phyloP scores from a whole-genome alignment of 2,113 vertebrate species.

The Gadus chalcogrammus region DNA sequence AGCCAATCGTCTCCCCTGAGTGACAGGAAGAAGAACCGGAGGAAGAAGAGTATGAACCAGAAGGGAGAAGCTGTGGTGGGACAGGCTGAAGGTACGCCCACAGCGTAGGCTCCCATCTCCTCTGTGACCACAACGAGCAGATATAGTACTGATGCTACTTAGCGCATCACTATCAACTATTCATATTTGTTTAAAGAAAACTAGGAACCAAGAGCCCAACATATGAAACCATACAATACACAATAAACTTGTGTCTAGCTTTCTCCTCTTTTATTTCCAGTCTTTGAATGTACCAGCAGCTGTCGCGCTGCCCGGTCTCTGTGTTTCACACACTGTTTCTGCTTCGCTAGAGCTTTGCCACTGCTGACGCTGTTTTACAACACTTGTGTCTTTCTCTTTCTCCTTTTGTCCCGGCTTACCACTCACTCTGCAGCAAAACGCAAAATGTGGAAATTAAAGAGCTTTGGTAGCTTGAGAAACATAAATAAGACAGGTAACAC shows the following conservation, averaged over 20 bases:
- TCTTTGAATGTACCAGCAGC: not conserved
- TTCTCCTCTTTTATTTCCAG: not conserved
- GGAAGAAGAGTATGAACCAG: constrained; percentile 90
- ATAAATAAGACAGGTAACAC: constrained; percentile 99
- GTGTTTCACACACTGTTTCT: not conserved
- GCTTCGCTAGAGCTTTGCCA: not conserved
- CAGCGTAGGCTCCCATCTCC: no score
- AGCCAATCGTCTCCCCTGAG: constrained; percentile 84
- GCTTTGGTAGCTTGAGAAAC: constrained; percentile 99
- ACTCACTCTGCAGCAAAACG: constrained; percentile 90
- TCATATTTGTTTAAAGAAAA: no score
- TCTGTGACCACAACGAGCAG: no score
- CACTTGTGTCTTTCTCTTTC: constrained; percentile 51
- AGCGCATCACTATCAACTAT: no score
- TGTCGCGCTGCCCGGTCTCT: constrained; percentile 26
- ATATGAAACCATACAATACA: no score
- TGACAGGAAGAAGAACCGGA: constrained; percentile 88
- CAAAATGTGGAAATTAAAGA: constrained; percentile 99
- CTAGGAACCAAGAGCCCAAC: no score
- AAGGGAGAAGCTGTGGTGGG: constrained; percentile 85
- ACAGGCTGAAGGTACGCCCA: constrained; percentile 85
- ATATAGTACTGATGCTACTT: no score
- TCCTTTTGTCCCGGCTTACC: constrained; percentile 57
- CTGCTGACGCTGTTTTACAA: constrained; percentile 37
- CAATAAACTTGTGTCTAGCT: no score